A percentile compares a stretch with the other conserved stretches of the same genome.
These are phyloP conservation scores for Agrotis ipsilon DNA, from an alignment of 2,888 invertebrate genomes.

Conservation along the genomic window DNA sequence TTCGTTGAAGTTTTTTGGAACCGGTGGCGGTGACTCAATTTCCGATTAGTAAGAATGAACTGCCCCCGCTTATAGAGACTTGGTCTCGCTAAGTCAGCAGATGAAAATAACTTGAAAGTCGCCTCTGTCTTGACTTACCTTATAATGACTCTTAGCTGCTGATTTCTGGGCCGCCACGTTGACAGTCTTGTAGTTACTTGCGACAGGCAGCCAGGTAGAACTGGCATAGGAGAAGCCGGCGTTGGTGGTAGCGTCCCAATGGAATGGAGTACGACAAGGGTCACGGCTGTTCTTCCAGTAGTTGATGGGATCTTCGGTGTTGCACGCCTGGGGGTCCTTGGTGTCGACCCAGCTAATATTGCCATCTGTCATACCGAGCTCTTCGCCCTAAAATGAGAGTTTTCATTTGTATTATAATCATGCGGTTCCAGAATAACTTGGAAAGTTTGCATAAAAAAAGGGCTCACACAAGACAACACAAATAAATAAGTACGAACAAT, in stretches of 20 bases:
- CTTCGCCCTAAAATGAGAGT: conserved; percentile 93
- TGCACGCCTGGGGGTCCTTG: conserved; percentile 92
- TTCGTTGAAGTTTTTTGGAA: too few species aligned
- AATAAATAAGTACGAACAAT: too few species aligned
- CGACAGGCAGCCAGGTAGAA: conserved; percentile 92
- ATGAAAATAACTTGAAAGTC: neutral
- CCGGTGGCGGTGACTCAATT: neutral
- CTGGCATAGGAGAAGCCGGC: conserved; percentile 87
- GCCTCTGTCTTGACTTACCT: conserved; percentile 67
- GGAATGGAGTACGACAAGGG: conserved; percentile 92
- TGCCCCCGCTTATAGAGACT: neutral
- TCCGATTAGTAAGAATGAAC: too few species aligned
- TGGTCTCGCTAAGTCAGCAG: neutral
- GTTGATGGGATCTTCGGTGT: conserved; percentile 91
- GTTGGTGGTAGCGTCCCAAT: conserved; percentile 90
- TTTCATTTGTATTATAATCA: neutral
- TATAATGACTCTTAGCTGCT: conserved; percentile 88
- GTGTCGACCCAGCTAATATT: conserved; percentile 92
- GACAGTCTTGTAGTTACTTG: conserved; percentile 90
- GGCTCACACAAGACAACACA: too few species aligned
- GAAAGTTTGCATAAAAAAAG: neutral
- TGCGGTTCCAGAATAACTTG: neutral
- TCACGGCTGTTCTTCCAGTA: conserved; percentile 92
- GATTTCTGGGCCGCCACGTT: conserved; percentile 90
- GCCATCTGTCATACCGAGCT: conserved; percentile 94